Conservation (phyloP, 2,113 vertebrate genomes). For the Baryphthengus martii region DNA sequence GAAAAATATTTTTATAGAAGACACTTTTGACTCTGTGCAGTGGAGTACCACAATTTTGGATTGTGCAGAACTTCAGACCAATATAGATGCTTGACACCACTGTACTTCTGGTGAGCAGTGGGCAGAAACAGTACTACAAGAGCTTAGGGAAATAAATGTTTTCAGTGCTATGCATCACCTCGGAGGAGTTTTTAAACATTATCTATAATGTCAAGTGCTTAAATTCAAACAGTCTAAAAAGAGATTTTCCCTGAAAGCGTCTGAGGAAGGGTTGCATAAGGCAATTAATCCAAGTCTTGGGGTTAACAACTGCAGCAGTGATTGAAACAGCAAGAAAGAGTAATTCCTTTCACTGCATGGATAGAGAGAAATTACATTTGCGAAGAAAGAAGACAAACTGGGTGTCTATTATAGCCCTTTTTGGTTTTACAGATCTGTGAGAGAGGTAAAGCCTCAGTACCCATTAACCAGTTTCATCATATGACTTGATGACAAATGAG, state of each 20-base stretch:
- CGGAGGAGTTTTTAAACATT: background rate
- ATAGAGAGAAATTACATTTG: background rate
- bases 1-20: background rate
- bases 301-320: background rate
- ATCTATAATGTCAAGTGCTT: background rate
- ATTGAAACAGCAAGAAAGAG: background rate
- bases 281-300: background rate
- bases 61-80: background rate
- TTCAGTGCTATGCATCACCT: background rate
- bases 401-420: background rate
- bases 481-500: background rate
- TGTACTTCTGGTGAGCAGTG: background rate
- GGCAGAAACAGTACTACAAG: background rate
- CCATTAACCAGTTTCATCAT: background rate
- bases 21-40: background rate
- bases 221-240: background rate
- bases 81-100: accelerated
- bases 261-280: background rate
- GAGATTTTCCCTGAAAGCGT: background rate
- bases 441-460: background rate
- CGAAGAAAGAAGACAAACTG: background rate
- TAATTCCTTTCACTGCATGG: background rate
- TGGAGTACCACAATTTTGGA: background rate
- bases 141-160: background rate
- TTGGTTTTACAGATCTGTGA: background rate